These are phyloP conservation scores for Andrena bucephala DNA, from an alignment of 2,888 invertebrate genomes.

Conservation along the genomic window DNA sequence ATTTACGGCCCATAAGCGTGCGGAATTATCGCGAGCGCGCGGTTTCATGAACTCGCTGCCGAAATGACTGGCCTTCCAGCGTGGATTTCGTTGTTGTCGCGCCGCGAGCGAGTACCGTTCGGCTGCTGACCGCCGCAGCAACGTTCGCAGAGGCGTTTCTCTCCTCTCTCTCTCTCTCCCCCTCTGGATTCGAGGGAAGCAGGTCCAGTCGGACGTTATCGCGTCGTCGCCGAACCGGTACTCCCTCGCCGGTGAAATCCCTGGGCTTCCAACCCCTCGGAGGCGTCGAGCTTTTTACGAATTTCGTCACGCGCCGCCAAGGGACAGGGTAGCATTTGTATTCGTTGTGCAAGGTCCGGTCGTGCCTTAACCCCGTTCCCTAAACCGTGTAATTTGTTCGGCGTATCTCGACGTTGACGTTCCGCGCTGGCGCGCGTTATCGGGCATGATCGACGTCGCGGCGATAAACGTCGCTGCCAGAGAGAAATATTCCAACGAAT, in stretches of 20 bases:
- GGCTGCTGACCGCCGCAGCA: background rate
- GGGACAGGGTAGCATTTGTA: conserved; percentile 71
- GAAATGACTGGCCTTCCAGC: background rate
- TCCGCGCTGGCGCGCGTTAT: conserved; percentile 10
- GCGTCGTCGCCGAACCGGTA: conserved; percentile 48
- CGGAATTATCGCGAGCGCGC: background rate
- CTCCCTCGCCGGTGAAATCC: conserved; percentile 14
- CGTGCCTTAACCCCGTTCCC: conserved; percentile 66
- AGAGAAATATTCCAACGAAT: conserved; percentile 16
- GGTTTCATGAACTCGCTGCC: background rate
- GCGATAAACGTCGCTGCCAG: conserved; percentile 21
- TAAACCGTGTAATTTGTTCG: conserved; percentile 67
- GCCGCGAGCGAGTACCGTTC: background rate
- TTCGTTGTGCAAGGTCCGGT: conserved; percentile 72
- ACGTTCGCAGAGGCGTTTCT: too few relatives aligned
- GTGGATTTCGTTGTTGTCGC: background rate
- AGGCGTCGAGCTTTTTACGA: conserved; percentile 49
- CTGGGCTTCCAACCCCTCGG: conserved; percentile 10
- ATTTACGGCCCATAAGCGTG: background rate
- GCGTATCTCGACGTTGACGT: conserved; percentile 40
- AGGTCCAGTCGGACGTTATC: conserved; percentile 48
- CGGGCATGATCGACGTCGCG: conserved; percentile 36
- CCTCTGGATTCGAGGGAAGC: conserved; percentile 17
- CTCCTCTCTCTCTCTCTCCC: too few relatives aligned
- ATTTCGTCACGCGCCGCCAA: conserved; percentile 71